A percentile compares a stretch with the other conserved stretches of the same genome.
These are phyloP conservation scores for Drosophila pegasa DNA, from an alignment of 2,888 invertebrate species.

Conservation along the genomic window DNA sequence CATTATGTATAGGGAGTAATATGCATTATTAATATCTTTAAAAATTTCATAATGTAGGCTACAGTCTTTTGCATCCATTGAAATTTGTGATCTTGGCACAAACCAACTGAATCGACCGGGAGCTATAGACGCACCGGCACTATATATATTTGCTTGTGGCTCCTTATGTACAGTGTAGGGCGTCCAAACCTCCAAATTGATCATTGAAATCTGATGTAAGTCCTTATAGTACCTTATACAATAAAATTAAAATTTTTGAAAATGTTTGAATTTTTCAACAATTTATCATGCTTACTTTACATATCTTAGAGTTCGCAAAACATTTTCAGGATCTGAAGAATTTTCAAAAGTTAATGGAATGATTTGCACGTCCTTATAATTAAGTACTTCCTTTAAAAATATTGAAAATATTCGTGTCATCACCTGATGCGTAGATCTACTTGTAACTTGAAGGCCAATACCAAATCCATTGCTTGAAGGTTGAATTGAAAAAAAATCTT, in stretches of 20 bases:
- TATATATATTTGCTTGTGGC: conserved; percentile 82
- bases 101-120: conserved; percentile 89
- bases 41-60: conserved; percentile 73
- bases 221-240: conserved; percentile 44
- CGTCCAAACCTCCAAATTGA: conserved; percentile 91
- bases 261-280: not conserved
- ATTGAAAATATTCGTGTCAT: conserved; percentile 87
- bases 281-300: conserved; percentile 56
- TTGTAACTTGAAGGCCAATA: conserved; percentile 86
- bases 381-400: conserved; percentile 86
- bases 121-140: conserved; percentile 85
- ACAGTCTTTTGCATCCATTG: not conserved
- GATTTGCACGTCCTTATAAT: conserved; percentile 85
- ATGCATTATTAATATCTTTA: conserved; percentile 49
- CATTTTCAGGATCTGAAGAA: conserved; percentile 28
- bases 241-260: not conserved
- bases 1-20: conserved; percentile 72
- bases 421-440: conserved; percentile 86
- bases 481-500: conserved; percentile 25
- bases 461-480: conserved; percentile 16
- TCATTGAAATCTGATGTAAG: conserved; percentile 64
- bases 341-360: conserved; percentile 71
- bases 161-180: conserved; percentile 70
- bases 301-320: conserved; percentile 48
- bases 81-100: conserved; percentile 85